Evolutionary conservation across 1,140 invertebrate genomes (phyloP).

Genomic region (Hormaphis cornu): DNA sequence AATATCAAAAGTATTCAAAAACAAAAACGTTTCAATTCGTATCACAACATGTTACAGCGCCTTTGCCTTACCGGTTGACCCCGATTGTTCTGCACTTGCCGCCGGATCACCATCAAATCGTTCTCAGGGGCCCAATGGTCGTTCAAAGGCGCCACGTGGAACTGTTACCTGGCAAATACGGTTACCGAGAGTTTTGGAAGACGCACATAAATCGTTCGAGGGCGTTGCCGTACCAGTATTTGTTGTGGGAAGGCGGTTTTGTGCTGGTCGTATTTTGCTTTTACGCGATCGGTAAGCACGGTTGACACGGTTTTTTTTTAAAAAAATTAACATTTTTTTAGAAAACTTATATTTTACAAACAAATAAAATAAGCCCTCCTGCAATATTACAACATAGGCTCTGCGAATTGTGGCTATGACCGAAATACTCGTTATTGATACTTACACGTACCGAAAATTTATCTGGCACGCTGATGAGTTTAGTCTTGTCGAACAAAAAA

Average conservation of each 20-base stretch:
- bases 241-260: conserved; percentile 23
- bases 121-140: neutral
- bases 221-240: conserved; percentile 16
- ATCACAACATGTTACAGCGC: neutral
- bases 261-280: conserved; percentile 21
- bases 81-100: neutral
- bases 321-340: no score
- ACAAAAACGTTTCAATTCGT: neutral
- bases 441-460: no score
- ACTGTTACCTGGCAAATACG: neutral
- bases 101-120: neutral
- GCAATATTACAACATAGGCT: no score
- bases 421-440: no score
- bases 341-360: no score
- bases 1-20: no score
- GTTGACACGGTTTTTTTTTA: no score
- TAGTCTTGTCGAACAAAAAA: no score
- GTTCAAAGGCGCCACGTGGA: neutral
- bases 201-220: conserved; percentile 1
- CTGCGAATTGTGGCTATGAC: no score
- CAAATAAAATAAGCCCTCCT: no score
- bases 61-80: neutral
- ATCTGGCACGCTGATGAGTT: no score
- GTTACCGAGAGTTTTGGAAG: conserved; percentile 19
- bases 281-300: conserved; percentile 15